These are phyloP conservation scores for Anarhynchus alexandrinus DNA, from an alignment of 2,113 vertebrate genomes.

Conservation along the genomic window DNA sequence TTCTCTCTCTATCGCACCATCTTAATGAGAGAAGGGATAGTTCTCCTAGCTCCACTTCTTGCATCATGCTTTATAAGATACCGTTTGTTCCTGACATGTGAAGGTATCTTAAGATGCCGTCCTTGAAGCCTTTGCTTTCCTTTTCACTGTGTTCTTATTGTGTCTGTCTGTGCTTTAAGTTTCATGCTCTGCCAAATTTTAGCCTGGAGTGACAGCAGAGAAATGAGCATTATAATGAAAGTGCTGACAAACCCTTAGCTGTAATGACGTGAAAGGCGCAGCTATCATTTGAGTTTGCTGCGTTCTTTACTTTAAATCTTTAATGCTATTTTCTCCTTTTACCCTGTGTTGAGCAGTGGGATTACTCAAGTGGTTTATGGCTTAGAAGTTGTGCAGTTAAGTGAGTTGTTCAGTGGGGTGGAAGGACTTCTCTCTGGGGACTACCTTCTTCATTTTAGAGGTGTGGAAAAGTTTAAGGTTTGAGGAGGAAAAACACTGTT, in stretches of 20 bases:
- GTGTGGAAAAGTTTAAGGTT: slow-evolving; percentile 1
- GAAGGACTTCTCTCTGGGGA: not conserved
- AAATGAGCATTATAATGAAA: slow-evolving; percentile 59
- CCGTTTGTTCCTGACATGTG: not conserved
- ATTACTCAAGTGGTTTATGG: slow-evolving; percentile 55
- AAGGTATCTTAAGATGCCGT: not conserved
- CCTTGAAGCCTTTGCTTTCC: slow-evolving; percentile 17
- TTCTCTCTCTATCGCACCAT: not conserved
- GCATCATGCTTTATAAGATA: not conserved
- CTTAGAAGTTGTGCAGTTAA: slow-evolving; percentile 27
- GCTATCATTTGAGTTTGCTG: slow-evolving; percentile 47
- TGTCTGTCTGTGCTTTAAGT: slow-evolving; percentile 38
- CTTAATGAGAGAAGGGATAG: not conserved
- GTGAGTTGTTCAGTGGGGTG: not conserved
- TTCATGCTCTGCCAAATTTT: slow-evolving; percentile 51
- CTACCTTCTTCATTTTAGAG: not conserved
- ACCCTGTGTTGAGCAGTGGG: slow-evolving; percentile 23
- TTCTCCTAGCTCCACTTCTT: not conserved
- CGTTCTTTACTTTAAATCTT: slow-evolving; percentile 62
- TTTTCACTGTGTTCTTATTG: slow-evolving; percentile 16
- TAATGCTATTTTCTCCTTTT: slow-evolving; percentile 66
- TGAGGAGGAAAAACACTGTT: not conserved
- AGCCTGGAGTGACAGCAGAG: slow-evolving; percentile 56
- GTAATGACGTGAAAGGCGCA: slow-evolving; percentile 33
- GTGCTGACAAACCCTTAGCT: slow-evolving; percentile 58